phyloP scores from a whole-genome alignment of 2,113 vertebrate species.

The Planiliza haematocheilus region DNA sequence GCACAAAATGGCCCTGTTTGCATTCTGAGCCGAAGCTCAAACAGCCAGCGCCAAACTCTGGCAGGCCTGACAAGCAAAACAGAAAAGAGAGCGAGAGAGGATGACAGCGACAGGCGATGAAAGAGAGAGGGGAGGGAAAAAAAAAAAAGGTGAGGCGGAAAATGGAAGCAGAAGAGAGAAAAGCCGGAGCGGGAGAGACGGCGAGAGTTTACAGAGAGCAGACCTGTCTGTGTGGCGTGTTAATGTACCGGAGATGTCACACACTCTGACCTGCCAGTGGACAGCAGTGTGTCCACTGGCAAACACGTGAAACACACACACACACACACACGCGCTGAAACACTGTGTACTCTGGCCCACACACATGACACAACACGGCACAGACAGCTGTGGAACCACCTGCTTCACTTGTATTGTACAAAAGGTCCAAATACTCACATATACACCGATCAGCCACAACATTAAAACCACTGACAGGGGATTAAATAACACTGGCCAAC shows the following conservation, averaged over 20 bases:
- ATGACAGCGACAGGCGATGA: conserved; percentile 16
- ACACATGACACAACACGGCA: conserved; percentile 4
- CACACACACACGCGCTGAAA: conserved; percentile 7
- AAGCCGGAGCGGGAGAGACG: conserved; percentile 40
- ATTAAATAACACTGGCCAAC: too few species aligned
- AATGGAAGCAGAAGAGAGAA: conserved; percentile 29
- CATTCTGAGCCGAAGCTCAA: conserved; percentile 39
- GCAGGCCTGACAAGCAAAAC: conserved; percentile 20
- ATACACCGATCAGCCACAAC: background rate
- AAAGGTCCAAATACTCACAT: background rate
- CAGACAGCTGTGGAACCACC: background rate
- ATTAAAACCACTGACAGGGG: too few species aligned
- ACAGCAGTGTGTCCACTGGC: background rate
- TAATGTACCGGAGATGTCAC: conserved; percentile 63
- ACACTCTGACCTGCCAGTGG: conserved; percentile 41
- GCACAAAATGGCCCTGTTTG: conserved; percentile 31
- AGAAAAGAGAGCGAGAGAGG: background rate
- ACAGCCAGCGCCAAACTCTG: conserved; percentile 27
- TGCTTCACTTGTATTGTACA: background rate
- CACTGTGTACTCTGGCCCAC: conserved; percentile 15
- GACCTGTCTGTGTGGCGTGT: conserved; percentile 48
- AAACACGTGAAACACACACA: conserved; percentile 39
- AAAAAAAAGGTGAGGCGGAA: conserved; percentile 17
- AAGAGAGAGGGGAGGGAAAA: conserved; percentile 10
- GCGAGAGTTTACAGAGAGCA: conserved; percentile 42